Evolutionary conservation across 2,888 invertebrate genomes (phyloP), one percentile per base, ranked within the genome.

Genomic region (Nycteola revayana): DNA sequence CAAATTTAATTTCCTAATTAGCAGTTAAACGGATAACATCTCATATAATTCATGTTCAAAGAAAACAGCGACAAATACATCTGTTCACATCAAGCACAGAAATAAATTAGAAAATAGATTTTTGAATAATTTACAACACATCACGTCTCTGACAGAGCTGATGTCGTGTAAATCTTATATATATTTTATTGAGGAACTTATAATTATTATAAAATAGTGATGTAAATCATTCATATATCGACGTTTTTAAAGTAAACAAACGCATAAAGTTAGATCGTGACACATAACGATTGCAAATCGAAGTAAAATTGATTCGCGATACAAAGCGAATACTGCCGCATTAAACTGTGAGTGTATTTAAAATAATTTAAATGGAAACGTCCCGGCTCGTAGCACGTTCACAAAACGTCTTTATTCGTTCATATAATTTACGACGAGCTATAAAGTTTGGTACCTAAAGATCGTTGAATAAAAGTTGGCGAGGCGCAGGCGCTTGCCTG

Each of bases 351-450:
- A 58, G 64, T 64, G 71, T 75, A 78, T 80, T 69, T 79, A 76
- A 80, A 76, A 77, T 78, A 78, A 81, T 80, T 81, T 77, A 79
- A 84, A 84, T 82, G 76, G 75, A 80, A 83, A 75, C 69, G 75
- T 77, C 75, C 65, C 54, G 61, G 57, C 59, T 71, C 69, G 66
- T 61, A 64, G 51, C 53, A 50, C 61, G 69, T 70, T 69, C 69
- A 83, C 75, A 78, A 77, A 84, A 86, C 82, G 77, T 84, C 86
- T 86, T 83, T 85, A 86, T 86, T 69, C 76, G 61, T 64, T 58
- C 56, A 51, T 48, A 47, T 80, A 67, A 84, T 87, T 86, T 87
- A 87, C 74, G 80, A 62, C 42, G 41, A 56, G 68, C 74, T 55
- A 75, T 87, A 86, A 87, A 87, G 64, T 72, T 60, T 50, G 56